Percentiles rank a stretch among this genome's conserved stretches.
Evolutionary conservation across 2,888 invertebrate species (phyloP).

Genomic region (Phragmatobia fuliginosa): DNA sequence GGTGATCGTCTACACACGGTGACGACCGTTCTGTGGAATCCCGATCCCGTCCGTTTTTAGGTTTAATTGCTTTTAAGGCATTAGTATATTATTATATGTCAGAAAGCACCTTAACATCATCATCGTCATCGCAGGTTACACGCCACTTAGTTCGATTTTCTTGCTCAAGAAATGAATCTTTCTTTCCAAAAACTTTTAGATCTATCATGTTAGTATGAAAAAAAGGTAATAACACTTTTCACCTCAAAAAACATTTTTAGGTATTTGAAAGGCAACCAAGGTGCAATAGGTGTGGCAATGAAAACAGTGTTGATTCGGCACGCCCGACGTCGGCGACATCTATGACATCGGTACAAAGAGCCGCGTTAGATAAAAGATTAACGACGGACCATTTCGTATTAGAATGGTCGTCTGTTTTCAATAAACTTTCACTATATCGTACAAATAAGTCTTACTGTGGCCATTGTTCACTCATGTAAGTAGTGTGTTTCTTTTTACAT

Average conservation of each 20-base stretch:
- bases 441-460: constrained; percentile 12
- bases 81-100: no score
- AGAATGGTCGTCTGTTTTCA: constrained; percentile 64
- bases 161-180: no score
- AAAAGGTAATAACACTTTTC: not conserved
- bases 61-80: no score
- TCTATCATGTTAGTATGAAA: no score
- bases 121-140: no score
- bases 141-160: no score
- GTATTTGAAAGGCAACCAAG: constrained; percentile 9
- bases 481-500: not conserved
- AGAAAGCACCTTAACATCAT: no score
- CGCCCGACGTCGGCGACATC: constrained; percentile 52
- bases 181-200: not conserved
- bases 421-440: constrained; percentile 53
- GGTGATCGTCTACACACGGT: no score
- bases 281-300: constrained; percentile 59
- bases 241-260: not conserved
- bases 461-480: constrained; percentile 1
- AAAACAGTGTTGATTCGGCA: constrained; percentile 61
- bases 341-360: constrained; percentile 70
- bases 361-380: constrained; percentile 72
- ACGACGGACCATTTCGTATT: constrained; percentile 73
- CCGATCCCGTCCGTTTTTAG: no score
- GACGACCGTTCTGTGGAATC: no score